phyloP scores from a whole-genome alignment of 2,888 invertebrate species.

The Mesorhabditis spiculigera region DNA sequence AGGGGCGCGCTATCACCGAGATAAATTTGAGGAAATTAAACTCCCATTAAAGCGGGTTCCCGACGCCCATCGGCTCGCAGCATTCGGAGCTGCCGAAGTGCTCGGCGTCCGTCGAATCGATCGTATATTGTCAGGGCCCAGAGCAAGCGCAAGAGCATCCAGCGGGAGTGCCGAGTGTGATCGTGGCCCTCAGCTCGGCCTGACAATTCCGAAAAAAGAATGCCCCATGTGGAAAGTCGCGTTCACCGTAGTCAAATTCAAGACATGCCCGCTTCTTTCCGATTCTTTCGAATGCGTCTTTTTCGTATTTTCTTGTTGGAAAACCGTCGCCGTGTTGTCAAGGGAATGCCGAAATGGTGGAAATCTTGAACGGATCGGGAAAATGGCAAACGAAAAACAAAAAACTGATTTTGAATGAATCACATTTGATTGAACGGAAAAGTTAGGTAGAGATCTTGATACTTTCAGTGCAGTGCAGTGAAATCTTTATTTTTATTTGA shows the following conservation, averaged over 20 bases:
- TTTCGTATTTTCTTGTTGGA: not conserved
- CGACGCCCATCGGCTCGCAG: not conserved
- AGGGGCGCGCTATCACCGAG: not conserved
- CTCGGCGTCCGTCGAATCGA: conserved; percentile 1
- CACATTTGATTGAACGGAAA: too few species aligned
- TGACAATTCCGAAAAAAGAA: not conserved
- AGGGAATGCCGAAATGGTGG: not conserved
- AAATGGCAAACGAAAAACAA: not conserved
- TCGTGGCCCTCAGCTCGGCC: not conserved
- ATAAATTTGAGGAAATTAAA: not conserved
- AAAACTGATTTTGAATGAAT: not conserved
- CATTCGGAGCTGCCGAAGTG: not conserved
- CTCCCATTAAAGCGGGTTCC: not conserved
- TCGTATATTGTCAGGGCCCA: not conserved
- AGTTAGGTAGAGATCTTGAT: too few species aligned
- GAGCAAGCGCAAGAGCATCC: not conserved
- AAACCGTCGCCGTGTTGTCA: not conserved
- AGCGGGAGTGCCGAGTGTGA: not conserved
- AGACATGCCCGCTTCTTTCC: not conserved
- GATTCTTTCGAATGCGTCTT: not conserved
- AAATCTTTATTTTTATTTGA: too few species aligned
- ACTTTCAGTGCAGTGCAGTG: too few species aligned
- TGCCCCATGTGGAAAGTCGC: too few species aligned
- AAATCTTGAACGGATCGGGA: not conserved
- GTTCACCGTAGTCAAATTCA: not conserved